These are phyloP conservation scores for Gymnoscelis rufifasciata DNA, from an alignment of 2,888 invertebrate species.

Conservation along the genomic window DNA sequence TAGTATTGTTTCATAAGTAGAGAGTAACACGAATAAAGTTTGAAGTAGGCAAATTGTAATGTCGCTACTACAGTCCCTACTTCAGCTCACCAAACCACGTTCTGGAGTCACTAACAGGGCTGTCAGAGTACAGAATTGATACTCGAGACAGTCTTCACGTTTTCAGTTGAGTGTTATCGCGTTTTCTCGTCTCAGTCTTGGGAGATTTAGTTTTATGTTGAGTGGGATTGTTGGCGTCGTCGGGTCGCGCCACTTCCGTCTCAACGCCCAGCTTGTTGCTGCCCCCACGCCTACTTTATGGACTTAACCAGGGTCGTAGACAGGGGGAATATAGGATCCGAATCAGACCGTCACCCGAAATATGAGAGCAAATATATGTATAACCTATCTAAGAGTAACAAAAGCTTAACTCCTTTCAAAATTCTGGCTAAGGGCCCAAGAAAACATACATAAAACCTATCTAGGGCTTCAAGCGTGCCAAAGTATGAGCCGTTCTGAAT, in stretches of 20 bases:
- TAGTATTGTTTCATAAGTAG: not conserved
- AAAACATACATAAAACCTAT: constrained; percentile 26
- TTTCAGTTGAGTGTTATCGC: constrained; percentile 53
- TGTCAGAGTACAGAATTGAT: constrained; percentile 38
- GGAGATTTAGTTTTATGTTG: constrained; percentile 66
- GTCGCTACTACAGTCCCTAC: constrained; percentile 2
- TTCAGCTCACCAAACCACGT: constrained; percentile 11
- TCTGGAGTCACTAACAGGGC: constrained; percentile 27
- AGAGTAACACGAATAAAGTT: constrained; percentile 4
- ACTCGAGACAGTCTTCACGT: constrained; percentile 44
- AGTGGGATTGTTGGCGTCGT: constrained; percentile 65
- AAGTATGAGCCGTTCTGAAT: constrained; percentile 25
- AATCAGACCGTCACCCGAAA: constrained; percentile 8
- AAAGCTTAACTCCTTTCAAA: not conserved
- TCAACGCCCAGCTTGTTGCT: constrained; percentile 53
- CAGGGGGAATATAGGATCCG: constrained; percentile 22
- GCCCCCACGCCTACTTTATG: constrained; percentile 30
- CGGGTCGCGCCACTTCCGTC: constrained; percentile 59
- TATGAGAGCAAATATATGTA: constrained; percentile 3
- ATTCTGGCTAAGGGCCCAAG: constrained; percentile 12
- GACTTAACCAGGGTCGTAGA: constrained; percentile 19
- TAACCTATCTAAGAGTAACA: not conserved
- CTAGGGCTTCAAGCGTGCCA: constrained; percentile 21
- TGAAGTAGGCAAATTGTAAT: not conserved
- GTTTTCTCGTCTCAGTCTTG: constrained; percentile 48